Evolutionary conservation across 2,888 invertebrate species (phyloP), one percentile per base, ranked within the genome.

Genomic region (Cephus pygmeus): DNA sequence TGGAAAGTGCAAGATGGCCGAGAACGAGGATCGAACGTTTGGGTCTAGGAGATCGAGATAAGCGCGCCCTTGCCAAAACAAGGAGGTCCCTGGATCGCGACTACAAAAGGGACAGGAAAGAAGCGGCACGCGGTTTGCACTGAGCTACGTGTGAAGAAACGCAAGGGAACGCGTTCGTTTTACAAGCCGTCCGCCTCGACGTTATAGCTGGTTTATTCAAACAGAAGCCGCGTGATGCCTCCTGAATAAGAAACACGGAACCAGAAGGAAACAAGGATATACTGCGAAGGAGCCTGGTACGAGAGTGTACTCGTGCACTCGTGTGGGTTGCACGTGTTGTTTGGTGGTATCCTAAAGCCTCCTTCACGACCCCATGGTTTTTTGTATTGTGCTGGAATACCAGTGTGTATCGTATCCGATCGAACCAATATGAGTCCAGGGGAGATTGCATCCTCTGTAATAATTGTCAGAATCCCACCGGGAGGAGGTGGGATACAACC

Each of bases 131-230:
- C 56, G 56, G 56, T 56, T 56, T 23, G 56, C 15, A 71, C 6
- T 1, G 31, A 12, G 71, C n/a, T 33, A 71, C 71, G 71, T 71
- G 71, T 12, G 71, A 71, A 71, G 71, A 71, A 71, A 71, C 34
- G 31, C 71, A 71, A 71, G 34, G 71, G 12, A 34, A 71, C 31
- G 34, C 12, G 31, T 34, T 56, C 23, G 56, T 56, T 56, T 56
- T 15, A 71, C 71, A 34, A 71, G 71, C 15, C 71, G 71, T 71
- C 71, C 31, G 71, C 34, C 71, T 31, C 71, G 30, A 23, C 71
- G 30, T 31, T 71, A 71, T 71, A 71, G 71, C 71, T 71, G 71
- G 31, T 71, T 71, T 71, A 71, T 71, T 71, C 71, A 34, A 71
- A 71, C 71, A 71, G 71, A 71, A 71, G 71, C 34, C 71, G 71